phyloP scores from a whole-genome alignment of 2,113 vertebrate genomes.

The Cynopterus brachyotis region DNA sequence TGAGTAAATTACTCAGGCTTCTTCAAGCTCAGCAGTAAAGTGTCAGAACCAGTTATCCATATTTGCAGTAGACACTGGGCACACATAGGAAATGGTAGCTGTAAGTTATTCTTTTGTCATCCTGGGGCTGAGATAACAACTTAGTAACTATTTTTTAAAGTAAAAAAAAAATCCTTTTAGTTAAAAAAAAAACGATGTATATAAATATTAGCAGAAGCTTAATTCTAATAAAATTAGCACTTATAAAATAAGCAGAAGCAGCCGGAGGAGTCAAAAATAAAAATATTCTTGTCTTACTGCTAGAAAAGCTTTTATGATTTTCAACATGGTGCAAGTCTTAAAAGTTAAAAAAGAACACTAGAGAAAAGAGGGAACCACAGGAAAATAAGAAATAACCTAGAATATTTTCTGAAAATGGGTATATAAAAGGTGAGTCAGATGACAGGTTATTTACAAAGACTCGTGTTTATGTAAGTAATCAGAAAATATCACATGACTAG shows the following conservation, averaged over 20 bases:
- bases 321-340: not conserved
- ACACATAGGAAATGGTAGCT: not conserved
- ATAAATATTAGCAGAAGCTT: constrained; percentile 33
- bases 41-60: not conserved
- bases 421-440: not conserved
- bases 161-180: not conserved
- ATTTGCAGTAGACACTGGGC: not conserved
- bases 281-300: not conserved
- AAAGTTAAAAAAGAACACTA: not conserved
- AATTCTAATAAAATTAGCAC: not conserved
- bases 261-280: not conserved
- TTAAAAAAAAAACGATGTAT: too few species aligned
- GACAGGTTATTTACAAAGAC: not conserved
- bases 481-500: not conserved
- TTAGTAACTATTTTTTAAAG: not conserved
- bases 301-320: not conserved
- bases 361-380: not conserved
- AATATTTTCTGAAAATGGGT: constrained; percentile 12
- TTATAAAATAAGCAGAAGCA: constrained; percentile 8
- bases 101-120: not conserved
- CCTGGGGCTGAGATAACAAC: not conserved
- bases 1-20: constrained; percentile 3
- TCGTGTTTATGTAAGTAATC: not conserved
- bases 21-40: not conserved
- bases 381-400: constrained; percentile 3